phyloP scores from a whole-genome alignment of 1,140 invertebrate species.

The Cheumatopsyche charites region DNA sequence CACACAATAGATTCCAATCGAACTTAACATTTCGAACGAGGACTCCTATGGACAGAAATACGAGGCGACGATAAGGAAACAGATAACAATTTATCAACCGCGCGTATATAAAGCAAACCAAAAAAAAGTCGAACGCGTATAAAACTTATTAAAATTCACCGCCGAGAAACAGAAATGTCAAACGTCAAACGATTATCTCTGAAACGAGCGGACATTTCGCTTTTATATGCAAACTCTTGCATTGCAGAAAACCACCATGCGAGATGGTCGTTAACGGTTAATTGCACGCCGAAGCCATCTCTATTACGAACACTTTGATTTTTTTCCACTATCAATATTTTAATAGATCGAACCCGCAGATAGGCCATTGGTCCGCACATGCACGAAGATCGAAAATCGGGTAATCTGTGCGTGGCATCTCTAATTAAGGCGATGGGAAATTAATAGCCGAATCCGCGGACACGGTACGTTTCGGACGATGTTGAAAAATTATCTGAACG shows the following conservation, averaged over 20 bases:
- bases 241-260: background rate
- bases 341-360: too few species aligned
- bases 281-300: background rate
- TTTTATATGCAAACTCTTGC: too few species aligned
- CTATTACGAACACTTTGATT: too few species aligned
- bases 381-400: too few species aligned
- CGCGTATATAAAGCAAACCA: too few species aligned
- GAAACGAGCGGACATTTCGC: background rate
- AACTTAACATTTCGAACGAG: too few species aligned
- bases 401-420: background rate
- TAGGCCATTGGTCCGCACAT: too few species aligned
- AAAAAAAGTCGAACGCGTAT: slow-evolving; percentile 9
- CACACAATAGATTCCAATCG: too few species aligned
- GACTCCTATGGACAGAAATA: too few species aligned
- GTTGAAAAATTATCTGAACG: slow-evolving; percentile 32
- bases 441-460: slow-evolving; percentile 8
- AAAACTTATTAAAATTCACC: background rate
- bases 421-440: slow-evolving; percentile 16
- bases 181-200: slow-evolving; percentile 16
- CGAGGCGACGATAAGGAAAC: too few species aligned
- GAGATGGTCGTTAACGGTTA: slow-evolving; percentile 11
- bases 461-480: background rate
- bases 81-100: too few species aligned
- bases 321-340: too few species aligned
- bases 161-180: background rate